phyloP scores from a whole-genome alignment of 2,113 vertebrate genomes.

The Pyxicephalus adspersus region DNA sequence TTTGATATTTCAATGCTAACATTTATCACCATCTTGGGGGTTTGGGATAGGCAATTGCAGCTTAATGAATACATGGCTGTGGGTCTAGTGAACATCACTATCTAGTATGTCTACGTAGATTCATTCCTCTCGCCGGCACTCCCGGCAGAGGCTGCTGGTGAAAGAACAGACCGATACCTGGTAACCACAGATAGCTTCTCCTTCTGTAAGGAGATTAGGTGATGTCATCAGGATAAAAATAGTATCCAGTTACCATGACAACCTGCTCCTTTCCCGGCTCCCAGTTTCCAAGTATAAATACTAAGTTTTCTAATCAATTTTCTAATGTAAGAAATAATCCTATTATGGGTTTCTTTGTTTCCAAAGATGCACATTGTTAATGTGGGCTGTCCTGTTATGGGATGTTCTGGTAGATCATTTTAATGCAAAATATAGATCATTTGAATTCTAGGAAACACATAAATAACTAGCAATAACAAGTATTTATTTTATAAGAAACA shows the following conservation, averaged over 20 bases:
- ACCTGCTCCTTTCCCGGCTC: constrained; percentile 71
- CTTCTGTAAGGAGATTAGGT: constrained; percentile 63
- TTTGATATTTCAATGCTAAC: too few species aligned
- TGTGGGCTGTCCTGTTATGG: neutral
- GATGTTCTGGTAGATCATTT: neutral
- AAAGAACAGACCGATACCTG: constrained; percentile 24
- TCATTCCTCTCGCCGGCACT: neutral
- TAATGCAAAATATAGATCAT: neutral
- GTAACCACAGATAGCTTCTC: constrained; percentile 56
- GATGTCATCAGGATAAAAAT: constrained; percentile 70
- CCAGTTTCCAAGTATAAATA: constrained; percentile 51
- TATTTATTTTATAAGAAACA: too few species aligned
- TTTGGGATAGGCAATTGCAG: too few species aligned
- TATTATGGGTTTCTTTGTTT: neutral
- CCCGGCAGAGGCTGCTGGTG: neutral
- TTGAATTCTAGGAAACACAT: neutral
- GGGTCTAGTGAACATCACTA: neutral
- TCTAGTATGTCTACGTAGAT: neutral
- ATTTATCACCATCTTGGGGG: too few species aligned
- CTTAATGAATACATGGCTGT: neutral
- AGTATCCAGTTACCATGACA: constrained; percentile 78
- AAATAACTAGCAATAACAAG: neutral
- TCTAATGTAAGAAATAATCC: constrained; percentile 6
- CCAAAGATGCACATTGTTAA: neutral
- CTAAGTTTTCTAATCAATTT: constrained; percentile 18